Percentiles rank a stretch among this genome's conserved stretches.
These are phyloP conservation scores for Nemotelus pantherinus DNA, from an alignment of 2,888 invertebrate genomes.

Conservation along the genomic window DNA sequence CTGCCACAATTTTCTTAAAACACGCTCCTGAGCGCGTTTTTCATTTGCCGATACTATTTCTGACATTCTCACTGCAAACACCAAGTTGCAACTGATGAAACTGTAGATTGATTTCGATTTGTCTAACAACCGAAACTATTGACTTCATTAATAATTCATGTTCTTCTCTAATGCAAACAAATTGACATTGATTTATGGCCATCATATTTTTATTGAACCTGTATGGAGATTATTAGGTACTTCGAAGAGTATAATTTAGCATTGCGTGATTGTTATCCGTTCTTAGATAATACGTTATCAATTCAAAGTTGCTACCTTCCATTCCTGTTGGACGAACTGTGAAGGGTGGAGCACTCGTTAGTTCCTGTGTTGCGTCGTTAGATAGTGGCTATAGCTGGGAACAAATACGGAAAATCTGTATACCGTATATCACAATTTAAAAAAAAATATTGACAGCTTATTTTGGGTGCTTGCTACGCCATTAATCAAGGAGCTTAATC, in stretches of 20 bases:
- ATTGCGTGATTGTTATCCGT: constrained; percentile 1
- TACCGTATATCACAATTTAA: background rate
- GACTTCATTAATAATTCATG: constrained; percentile 14
- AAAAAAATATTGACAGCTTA: too few relatives aligned
- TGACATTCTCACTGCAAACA: constrained; percentile 24
- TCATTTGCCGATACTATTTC: constrained; percentile 14
- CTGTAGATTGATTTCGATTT: background rate
- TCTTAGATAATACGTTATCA: background rate
- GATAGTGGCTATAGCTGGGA: background rate
- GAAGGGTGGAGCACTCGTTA: background rate
- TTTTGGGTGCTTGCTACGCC: too few relatives aligned
- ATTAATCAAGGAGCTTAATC: too few relatives aligned
- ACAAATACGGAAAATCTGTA: background rate
- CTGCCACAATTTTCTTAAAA: constrained; percentile 40
- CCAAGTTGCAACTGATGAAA: background rate
- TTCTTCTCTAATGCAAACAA: background rate
- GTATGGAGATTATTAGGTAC: background rate
- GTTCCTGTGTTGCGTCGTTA: too few relatives aligned
- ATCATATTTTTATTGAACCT: background rate
- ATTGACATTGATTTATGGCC: background rate
- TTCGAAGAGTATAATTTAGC: background rate
- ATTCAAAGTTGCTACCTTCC: constrained; percentile 4
- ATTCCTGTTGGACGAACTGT: background rate
- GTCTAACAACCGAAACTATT: background rate
- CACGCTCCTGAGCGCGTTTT: constrained; percentile 37